A percentile compares a stretch with the other conserved stretches of the same genome.
Conservation (phyloP, 1,140 invertebrate genomes). For the Diachasma alloeum region DNA sequence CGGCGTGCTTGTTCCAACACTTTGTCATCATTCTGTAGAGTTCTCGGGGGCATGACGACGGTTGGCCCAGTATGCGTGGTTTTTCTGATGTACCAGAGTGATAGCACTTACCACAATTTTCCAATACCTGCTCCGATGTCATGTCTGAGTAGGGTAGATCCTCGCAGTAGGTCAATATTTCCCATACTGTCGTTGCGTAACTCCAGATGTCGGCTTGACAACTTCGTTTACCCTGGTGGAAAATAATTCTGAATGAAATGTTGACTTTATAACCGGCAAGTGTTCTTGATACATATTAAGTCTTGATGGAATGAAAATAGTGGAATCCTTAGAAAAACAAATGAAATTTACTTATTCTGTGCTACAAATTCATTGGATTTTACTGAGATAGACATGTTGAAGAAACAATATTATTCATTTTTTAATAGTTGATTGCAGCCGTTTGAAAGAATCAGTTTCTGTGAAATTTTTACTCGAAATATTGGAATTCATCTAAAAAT, state of each 20-base stretch:
- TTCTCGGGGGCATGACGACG: conserved; percentile 68
- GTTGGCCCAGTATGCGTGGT: conserved; percentile 62
- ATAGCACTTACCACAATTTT: conserved; percentile 77
- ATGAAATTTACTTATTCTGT: no score
- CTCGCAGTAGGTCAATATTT: conserved; percentile 78
- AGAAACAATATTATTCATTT: no score
- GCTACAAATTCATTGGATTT: no score
- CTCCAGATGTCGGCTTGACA: conserved; percentile 82
- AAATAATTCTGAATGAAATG: not conserved
- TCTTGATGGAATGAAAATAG: no score
- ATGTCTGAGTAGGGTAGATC: conserved; percentile 78
- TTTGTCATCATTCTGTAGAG: conserved; percentile 80
- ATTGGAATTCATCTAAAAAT: no score
- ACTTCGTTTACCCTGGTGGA: conserved; percentile 74
- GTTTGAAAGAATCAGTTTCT: no score
- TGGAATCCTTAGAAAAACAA: no score
- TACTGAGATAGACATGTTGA: not conserved
- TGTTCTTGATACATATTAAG: not conserved
- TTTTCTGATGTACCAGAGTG: conserved; percentile 59
- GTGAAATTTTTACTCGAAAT: no score
- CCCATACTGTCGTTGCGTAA: conserved; percentile 82
- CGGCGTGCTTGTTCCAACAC: conserved; percentile 76
- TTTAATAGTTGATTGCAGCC: no score
- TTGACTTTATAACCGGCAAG: no score
- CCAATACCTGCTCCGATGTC: conserved; percentile 79